Percentiles rank a stretch among this genome's conserved stretches.
Evolutionary conservation across 2,113 vertebrate species (phyloP).

Genomic region (Hemichromis elongatus): DNA sequence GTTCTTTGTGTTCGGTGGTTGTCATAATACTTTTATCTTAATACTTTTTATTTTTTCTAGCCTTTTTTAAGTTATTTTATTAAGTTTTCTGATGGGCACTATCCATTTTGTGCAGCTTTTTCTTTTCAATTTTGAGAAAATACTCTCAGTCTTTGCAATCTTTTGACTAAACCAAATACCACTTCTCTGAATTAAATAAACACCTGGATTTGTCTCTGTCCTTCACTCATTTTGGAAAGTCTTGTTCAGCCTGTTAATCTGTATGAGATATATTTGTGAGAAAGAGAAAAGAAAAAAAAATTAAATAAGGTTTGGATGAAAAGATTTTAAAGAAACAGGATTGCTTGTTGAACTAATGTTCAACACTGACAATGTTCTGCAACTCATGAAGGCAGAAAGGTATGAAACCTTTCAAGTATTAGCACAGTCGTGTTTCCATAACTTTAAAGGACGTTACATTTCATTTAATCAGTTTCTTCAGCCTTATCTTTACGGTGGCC

Average conservation of each 20-base stretch:
- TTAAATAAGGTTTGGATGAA: background rate
- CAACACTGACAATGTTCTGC: conserved; percentile 22
- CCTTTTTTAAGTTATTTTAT: background rate
- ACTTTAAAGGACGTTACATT: background rate
- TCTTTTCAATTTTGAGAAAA: background rate
- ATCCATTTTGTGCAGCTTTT: background rate
- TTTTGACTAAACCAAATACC: background rate
- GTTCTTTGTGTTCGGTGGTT: background rate
- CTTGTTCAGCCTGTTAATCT: background rate
- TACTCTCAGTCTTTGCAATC: background rate
- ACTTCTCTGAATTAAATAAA: background rate
- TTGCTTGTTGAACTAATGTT: background rate
- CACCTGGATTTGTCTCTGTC: background rate
- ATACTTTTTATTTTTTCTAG: background rate
- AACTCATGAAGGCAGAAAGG: background rate
- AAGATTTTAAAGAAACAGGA: background rate
- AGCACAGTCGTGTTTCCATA: background rate
- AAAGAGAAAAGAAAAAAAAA: background rate
- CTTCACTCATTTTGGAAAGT: background rate
- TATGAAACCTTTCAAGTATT: background rate
- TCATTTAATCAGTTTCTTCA: background rate
- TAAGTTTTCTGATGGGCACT: background rate
- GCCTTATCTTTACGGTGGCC: no score
- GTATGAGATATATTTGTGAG: background rate
- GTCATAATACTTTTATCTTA: background rate